Conservation (phyloP, 2,113 vertebrate species). For the Pseudois nayaur region DNA sequence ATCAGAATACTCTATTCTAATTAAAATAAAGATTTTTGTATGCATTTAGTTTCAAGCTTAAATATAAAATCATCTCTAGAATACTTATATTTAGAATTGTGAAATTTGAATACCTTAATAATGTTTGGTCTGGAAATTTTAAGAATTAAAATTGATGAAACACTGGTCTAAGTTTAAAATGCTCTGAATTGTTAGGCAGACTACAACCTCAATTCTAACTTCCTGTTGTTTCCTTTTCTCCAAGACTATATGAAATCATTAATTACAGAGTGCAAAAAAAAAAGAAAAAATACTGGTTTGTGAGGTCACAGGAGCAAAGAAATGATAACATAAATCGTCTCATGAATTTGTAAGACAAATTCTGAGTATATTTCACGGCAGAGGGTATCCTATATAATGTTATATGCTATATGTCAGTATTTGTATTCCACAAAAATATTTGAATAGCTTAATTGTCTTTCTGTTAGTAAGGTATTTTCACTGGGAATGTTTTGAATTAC, state of each 20-base stretch:
- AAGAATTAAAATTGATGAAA: background rate
- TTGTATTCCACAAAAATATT: background rate
- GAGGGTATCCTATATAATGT: background rate
- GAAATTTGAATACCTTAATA: background rate
- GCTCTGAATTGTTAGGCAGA: background rate
- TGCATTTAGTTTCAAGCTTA: background rate
- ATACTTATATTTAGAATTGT: background rate
- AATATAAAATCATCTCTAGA: background rate
- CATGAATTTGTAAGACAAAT: background rate
- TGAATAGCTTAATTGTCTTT: background rate
- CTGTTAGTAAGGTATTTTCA: background rate
- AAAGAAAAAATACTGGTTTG: background rate
- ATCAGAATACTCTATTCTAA: constrained; percentile 22
- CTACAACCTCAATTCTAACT: background rate
- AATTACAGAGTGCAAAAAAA: background rate
- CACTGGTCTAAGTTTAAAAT: background rate
- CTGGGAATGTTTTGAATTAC: background rate
- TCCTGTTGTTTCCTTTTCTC: background rate
- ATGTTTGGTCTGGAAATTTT: background rate
- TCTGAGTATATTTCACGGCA: background rate
- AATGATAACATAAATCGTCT: background rate
- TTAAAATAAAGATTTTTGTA: constrained; percentile 42
- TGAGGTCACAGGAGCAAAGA: background rate
- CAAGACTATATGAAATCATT: background rate
- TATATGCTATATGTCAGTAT: background rate